These are phyloP conservation scores for Sisor rabdophorus DNA, from an alignment of 2,113 vertebrate genomes.

Conservation along the genomic window DNA sequence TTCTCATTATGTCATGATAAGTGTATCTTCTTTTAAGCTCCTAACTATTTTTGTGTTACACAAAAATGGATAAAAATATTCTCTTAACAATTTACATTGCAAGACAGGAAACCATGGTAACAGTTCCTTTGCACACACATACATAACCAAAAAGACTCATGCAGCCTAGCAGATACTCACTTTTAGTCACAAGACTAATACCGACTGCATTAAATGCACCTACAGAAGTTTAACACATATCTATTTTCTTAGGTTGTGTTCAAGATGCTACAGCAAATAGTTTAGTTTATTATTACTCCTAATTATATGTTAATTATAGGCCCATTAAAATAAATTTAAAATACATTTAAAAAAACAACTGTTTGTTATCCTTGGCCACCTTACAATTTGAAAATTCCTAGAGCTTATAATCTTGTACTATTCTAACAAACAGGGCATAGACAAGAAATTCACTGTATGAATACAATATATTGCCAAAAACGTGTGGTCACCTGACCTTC, in stretches of 20 bases:
- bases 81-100: slow-evolving; percentile 11
- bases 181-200: neutral
- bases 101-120: slow-evolving; percentile 56
- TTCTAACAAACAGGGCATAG: no score
- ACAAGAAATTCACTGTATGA: no score
- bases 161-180: neutral
- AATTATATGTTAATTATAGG: neutral
- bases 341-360: no score
- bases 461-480: no score
- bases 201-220: neutral
- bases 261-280: neutral
- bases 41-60: no score
- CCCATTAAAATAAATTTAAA: no score
- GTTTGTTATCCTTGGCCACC: no score
- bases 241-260: neutral
- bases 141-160: neutral
- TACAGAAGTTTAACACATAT: neutral
- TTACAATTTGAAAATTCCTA: no score
- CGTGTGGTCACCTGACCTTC: no score
- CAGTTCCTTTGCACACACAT: slow-evolving; percentile 17
- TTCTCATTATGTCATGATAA: neutral
- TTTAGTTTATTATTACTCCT: neutral
- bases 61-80: neutral
- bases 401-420: no score
- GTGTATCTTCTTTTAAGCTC: no score